Evolutionary conservation across 2,888 invertebrate species (phyloP).

Genomic region (Lycia hirtaria): DNA sequence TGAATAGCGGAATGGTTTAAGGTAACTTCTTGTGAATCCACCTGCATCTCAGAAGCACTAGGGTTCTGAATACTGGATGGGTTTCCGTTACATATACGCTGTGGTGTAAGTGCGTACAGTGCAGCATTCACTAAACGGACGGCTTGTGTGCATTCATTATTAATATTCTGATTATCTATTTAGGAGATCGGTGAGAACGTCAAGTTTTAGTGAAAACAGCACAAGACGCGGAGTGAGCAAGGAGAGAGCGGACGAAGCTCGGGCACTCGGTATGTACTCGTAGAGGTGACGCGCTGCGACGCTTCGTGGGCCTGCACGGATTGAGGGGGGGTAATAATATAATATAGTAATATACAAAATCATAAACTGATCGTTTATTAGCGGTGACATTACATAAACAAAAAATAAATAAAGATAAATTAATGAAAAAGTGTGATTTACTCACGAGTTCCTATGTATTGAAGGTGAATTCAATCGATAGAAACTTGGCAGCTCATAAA

Average conservation of each 20-base stretch:
- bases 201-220: neutral
- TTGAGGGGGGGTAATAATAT: neutral
- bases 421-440: constrained; percentile 15
- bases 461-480: constrained; percentile 20
- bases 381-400: constrained; percentile 3
- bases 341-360: constrained; percentile 20
- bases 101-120: neutral
- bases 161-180: too few species aligned
- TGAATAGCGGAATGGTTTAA: too few species aligned
- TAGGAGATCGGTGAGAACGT: too few species aligned
- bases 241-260: constrained; percentile 32
- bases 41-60: too few species aligned
- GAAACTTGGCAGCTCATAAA: constrained; percentile 14
- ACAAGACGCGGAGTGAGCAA: neutral
- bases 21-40: too few species aligned
- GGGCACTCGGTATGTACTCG: too few species aligned
- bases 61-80: too few species aligned
- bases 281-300: constrained; percentile 59
- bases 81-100: too few species aligned
- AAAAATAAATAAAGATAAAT: constrained; percentile 7
- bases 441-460: constrained; percentile 20
- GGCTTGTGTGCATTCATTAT: too few species aligned
- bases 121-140: neutral
- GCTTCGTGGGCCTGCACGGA: constrained; percentile 79
- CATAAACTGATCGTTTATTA: constrained; percentile 13